Conservation (phyloP, 2,113 vertebrate species). For the Corydoras sp. region DNA sequence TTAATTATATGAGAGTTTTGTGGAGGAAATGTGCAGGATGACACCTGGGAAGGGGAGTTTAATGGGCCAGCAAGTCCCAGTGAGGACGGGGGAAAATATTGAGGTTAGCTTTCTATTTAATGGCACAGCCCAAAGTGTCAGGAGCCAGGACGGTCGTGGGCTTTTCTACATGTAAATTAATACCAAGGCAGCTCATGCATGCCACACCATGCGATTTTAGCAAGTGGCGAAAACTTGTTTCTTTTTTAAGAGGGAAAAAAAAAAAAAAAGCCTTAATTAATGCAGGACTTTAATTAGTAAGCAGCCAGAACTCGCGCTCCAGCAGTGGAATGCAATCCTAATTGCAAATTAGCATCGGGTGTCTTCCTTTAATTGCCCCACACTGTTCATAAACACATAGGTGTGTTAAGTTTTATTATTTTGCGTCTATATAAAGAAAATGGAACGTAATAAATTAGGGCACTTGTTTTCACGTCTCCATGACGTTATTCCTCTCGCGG, state of each 20-base stretch:
- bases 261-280: constrained; percentile 58
- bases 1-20: constrained; percentile 75
- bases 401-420: constrained; percentile 17
- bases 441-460: neutral
- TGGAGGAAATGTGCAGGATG: constrained; percentile 71
- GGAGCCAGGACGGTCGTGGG: neutral
- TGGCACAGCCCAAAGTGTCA: constrained; percentile 41
- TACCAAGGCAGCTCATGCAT: neutral
- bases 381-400: constrained; percentile 24
- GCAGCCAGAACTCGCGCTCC: constrained; percentile 46
- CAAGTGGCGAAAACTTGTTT: constrained; percentile 46
- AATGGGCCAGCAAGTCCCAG: constrained; percentile 78
- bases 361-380: constrained; percentile 50
- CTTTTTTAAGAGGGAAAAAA: constrained; percentile 53
- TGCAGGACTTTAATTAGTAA: constrained; percentile 57
- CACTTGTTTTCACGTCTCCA: constrained; percentile 2
- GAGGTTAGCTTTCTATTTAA: constrained; percentile 76
- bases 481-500: neutral
- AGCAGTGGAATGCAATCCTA: constrained; percentile 46
- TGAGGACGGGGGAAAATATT: constrained; percentile 68
- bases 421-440: neutral
- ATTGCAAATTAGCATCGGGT: constrained; percentile 54
- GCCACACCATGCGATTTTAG: neutral
- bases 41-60: constrained; percentile 75
- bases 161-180: neutral